phyloP scores from a whole-genome alignment of 2,797 vertebrate species.

The Neomorphus geoffroyi region DNA sequence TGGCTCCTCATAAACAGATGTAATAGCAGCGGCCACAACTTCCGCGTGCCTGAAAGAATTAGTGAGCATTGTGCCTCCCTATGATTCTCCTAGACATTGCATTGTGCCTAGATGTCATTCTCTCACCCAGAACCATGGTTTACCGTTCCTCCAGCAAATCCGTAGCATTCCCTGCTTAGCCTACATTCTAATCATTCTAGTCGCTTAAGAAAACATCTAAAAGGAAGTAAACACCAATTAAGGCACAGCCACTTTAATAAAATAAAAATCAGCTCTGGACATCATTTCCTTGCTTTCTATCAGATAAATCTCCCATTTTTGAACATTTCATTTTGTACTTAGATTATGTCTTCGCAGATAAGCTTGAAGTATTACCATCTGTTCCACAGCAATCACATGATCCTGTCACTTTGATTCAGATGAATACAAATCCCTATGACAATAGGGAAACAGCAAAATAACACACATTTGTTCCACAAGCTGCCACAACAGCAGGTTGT shows the following conservation, averaged over 20 bases:
- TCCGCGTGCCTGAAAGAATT: background rate
- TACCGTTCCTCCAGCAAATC: background rate
- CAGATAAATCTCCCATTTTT: slow-evolving; percentile 43
- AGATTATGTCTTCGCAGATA: slow-evolving; percentile 60
- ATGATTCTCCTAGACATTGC: background rate
- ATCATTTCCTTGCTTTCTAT: slow-evolving; percentile 6
- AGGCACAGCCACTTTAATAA: slow-evolving; percentile 30
- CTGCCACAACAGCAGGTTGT: background rate
- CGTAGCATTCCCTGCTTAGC: background rate
- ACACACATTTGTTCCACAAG: background rate
- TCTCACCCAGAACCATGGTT: background rate
- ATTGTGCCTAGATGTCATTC: background rate
- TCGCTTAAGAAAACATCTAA: slow-evolving; percentile 31
- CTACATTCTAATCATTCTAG: slow-evolving; percentile 30
- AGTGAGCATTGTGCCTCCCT: background rate
- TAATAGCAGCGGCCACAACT: background rate
- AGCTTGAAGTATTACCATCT: slow-evolving; percentile 59
- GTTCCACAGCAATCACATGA: slow-evolving; percentile 47
- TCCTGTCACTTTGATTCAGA: slow-evolving; percentile 23
- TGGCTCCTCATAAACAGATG: background rate
- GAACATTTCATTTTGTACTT: slow-evolving; percentile 61
- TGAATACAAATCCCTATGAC: slow-evolving; percentile 42
- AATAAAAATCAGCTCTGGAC: slow-evolving; percentile 43
- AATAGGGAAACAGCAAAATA: slow-evolving; percentile 6
- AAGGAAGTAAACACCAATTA: slow-evolving; percentile 66